Evolutionary conservation across 1,140 invertebrate species (phyloP), one percentile per base, ranked within the genome.

Genomic region (Cyclina sinensis): DNA sequence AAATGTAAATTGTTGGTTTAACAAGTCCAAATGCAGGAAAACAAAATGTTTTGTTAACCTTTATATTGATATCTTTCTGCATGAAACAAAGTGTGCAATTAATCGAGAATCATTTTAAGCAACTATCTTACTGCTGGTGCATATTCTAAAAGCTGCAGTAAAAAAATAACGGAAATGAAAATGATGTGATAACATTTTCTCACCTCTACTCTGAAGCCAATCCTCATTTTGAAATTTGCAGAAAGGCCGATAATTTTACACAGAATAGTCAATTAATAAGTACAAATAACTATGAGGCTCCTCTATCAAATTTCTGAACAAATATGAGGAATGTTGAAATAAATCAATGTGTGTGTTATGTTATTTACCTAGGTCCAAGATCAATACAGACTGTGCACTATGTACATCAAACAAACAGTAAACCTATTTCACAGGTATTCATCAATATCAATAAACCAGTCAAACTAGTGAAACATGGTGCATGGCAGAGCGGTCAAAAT

Each of bases 371-470:
- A 46, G 14, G 48, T 24, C 37, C 21, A 18, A 14, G 48, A 81
- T 81, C 78, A 81, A 81, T 81, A 81, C 32, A 81, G 54, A 81
- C 51, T 81, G 78, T 81, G 48, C 78, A 81, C 35, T 35, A 57
- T 59, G 32, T 81, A 81, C 27, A 62, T 51, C 1, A 24, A 59
- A 81, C 54, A 81, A 30, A 81, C 54, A 81, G 51, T 37, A 78
- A 62, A 62, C 59, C 54, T n/a, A 39, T 81, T 62, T 81, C 78
- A 35, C 57, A 62, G 51, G 48, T 81, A 81, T 81, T 59, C 78
- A 81, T 81, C 78, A 62, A 81, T 81, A 81, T 62, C 57, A 35
- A 81, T 81, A 59, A 59, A 59, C 51, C 39, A 62, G 78, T 81
- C 74, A 54, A 70, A 0, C 9, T 39, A 0, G 14, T 70, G 65